Percentiles rank a stretch among this genome's conserved stretches.
Evolutionary conservation across 2,888 invertebrate species (phyloP).

Genomic region (Sarcophaga subvicina): DNA sequence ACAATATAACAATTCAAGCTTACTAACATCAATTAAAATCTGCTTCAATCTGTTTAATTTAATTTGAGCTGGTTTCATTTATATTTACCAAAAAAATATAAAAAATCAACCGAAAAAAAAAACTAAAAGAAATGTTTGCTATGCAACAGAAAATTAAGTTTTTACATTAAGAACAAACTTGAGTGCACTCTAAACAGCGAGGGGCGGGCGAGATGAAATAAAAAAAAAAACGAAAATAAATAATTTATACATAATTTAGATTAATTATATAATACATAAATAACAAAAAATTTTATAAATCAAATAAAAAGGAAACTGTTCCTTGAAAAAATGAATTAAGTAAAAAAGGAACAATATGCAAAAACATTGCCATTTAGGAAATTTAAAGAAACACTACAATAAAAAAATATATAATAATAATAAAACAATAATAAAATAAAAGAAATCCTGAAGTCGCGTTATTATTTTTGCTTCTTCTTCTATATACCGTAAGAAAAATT

Average conservation of each 20-base stretch:
- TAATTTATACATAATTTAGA: slow-evolving; percentile 72
- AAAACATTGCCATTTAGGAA: slow-evolving; percentile 69
- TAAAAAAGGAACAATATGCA: slow-evolving; percentile 67
- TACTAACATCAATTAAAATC: slow-evolving; percentile 30
- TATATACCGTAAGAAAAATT: slow-evolving; percentile 70
- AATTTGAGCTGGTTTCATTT: slow-evolving; percentile 65
- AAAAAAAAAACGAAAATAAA: slow-evolving; percentile 70
- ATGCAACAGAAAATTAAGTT: slow-evolving; percentile 80
- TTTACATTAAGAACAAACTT: slow-evolving; percentile 79
- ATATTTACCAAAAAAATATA: slow-evolving; percentile 53
- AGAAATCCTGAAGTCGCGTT: slow-evolving; percentile 65
- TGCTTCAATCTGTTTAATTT: slow-evolving; percentile 66
- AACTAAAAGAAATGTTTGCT: slow-evolving; percentile 70
- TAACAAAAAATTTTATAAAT: slow-evolving; percentile 60
- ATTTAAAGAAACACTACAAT: slow-evolving; percentile 64
- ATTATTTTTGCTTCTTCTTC: slow-evolving; percentile 69
- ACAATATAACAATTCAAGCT: slow-evolving; percentile 48
- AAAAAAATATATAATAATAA: slow-evolving; percentile 72
- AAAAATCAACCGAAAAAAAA: slow-evolving; percentile 39
- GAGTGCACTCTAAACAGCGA: slow-evolving; percentile 82
- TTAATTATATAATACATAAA: slow-evolving; percentile 73
- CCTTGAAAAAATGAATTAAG: slow-evolving; percentile 42
- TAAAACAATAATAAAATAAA: slow-evolving; percentile 70
- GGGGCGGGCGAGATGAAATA: slow-evolving; percentile 82
- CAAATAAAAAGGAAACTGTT: slow-evolving; percentile 54